Evolutionary conservation across 2,113 vertebrate genomes (phyloP).

Genomic region (Brienomyrus longianalis): DNA sequence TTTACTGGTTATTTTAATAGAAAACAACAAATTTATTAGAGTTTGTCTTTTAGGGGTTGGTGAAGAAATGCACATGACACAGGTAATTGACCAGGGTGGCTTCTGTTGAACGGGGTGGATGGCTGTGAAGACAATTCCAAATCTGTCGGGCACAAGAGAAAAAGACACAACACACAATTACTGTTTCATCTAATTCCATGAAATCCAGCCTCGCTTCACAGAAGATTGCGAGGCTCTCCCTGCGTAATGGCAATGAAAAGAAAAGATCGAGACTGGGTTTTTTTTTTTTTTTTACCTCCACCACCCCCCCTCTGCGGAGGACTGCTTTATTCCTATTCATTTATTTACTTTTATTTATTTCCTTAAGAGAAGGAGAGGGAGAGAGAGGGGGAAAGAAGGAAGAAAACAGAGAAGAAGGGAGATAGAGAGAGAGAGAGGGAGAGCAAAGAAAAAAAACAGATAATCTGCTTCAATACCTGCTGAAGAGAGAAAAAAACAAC

Average conservation of each 20-base stretch:
- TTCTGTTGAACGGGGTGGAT: neutral
- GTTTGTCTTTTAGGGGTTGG: neutral
- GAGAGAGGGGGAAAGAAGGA: no score
- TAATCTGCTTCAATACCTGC: no score
- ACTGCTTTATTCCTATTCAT: no score
- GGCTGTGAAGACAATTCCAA: neutral
- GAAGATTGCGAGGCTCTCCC: neutral
- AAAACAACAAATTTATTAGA: constrained; percentile 32
- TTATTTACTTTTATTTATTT: no score
- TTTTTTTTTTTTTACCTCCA: no score
- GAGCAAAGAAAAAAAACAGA: no score
- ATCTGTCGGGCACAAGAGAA: neutral
- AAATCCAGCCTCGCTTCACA: neutral
- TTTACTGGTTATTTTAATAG: constrained; percentile 37
- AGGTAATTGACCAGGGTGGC: neutral
- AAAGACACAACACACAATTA: neutral
- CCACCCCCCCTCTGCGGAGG: no score
- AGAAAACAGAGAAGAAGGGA: no score
- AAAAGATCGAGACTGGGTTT: neutral
- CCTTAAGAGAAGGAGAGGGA: no score
- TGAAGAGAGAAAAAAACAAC: no score
- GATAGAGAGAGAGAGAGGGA: no score
- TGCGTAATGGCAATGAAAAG: neutral
- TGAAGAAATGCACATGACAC: neutral
- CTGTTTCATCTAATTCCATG: neutral